phyloP scores from a whole-genome alignment of 2,888 invertebrate genomes.

The Bellardia bayeri region DNA sequence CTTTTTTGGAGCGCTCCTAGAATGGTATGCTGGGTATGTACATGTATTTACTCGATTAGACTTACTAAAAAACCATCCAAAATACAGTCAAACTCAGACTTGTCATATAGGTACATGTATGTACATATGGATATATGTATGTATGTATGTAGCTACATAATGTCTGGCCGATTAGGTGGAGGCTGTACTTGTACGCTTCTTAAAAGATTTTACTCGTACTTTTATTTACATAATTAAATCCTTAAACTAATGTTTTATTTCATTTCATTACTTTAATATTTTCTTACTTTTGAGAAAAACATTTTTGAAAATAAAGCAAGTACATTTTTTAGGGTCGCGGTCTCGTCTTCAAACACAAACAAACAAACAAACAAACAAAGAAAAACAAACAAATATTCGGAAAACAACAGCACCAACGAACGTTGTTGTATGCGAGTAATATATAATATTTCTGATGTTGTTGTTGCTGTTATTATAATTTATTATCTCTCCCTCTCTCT shows the following conservation, averaged over 20 bases:
- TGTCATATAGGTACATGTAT: neutral
- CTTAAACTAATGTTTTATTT: neutral
- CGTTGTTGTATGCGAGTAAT: neutral
- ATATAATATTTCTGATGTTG: constrained; percentile 17
- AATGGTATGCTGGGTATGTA: too few relatives aligned
- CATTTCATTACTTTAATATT: neutral
- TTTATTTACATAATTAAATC: constrained; percentile 28
- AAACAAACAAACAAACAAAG: neutral
- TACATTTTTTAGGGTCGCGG: neutral
- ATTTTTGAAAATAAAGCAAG: neutral
- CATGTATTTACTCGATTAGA: neutral
- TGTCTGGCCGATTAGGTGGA: constrained; percentile 24
- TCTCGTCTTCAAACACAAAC: neutral
- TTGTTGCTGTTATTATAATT: constrained; percentile 35
- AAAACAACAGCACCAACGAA: neutral
- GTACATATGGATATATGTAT: too few relatives aligned
- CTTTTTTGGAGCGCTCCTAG: too few relatives aligned
- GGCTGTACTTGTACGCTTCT: constrained; percentile 52
- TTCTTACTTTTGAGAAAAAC: neutral
- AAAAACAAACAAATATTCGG: neutral
- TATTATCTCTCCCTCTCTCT: constrained; percentile 31
- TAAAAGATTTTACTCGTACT: neutral
- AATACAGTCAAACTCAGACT: constrained; percentile 29
- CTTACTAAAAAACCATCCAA: constrained; percentile 1
- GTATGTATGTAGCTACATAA: too few relatives aligned